Base-by-base conservation (phyloP, 2,888 invertebrate genomes). In the Cerastis leucographa region DNA sequence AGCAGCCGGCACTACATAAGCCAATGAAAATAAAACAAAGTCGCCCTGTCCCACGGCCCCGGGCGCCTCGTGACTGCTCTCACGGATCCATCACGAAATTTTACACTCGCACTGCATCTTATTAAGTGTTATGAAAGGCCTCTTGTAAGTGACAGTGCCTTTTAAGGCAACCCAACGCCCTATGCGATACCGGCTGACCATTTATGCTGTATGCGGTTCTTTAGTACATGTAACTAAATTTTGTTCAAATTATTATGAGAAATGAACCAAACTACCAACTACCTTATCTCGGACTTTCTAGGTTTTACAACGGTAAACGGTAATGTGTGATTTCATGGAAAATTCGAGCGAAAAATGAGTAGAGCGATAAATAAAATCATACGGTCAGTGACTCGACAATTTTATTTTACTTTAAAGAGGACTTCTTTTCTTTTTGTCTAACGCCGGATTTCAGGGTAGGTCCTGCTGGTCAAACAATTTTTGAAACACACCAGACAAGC, bases 61-160 rank as follows among this genome's bases (percentile, higher is more conserved):
- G 89, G 91, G 91, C 93, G 89, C 91, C 93, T 94, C 96, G 96
- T 96, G 96, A 96, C 96, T 93, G 81, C 93, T 92, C 93, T 92
- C 93, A 91, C 93, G 93, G 92, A 94, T 94, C 93, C 95, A 95
- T 95, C 96, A 95, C 96, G 95, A 95, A 94, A 93, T 92, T 93
- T 94, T 91, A 94, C 94, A 94, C 93, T 94, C 92, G 90, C 90
- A 92, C 93, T 92, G 94, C 92, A 94, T 94, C 94, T 94, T 94
- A 94, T 95, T 95, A 94, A 93, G 93, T 94, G 92, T 95, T 95
- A 95, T 96, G 95, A 96, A 95, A 95, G 94, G 93, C 92, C 89
- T 88, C 90, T 89, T 86, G 91, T 92, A 93, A 94, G 93, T 94
- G 95, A 95, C 94, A 93, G 91, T 84, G 88, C 94, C 95, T 93